Conservation (phyloP, 2,888 invertebrate genomes). For the Spodoptera littoralis region DNA sequence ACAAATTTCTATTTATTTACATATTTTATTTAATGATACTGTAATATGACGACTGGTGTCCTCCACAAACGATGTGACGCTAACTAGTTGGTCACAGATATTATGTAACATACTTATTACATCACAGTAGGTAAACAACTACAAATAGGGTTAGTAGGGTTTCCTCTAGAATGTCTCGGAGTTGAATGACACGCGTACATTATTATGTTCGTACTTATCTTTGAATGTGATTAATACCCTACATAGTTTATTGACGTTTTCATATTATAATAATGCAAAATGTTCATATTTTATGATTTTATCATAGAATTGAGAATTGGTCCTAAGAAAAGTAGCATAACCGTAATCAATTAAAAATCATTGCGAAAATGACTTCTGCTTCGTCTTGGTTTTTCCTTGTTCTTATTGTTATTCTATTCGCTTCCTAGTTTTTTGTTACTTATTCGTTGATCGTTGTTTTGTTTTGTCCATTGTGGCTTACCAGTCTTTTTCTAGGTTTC, state of each 20-base stretch:
- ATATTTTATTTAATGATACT: slow-evolving; percentile 14
- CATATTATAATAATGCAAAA: slow-evolving; percentile 15
- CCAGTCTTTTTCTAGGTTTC: not conserved
- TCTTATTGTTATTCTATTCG: slow-evolving; percentile 17
- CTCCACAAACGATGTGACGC: slow-evolving; percentile 25
- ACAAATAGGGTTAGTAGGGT: slow-evolving; percentile 62
- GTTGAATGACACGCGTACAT: slow-evolving; percentile 56
- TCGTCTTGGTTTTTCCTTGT: slow-evolving; percentile 28
- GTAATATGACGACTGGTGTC: slow-evolving; percentile 15
- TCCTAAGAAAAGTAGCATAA: slow-evolving; percentile 6
- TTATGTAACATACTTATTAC: slow-evolving; percentile 51
- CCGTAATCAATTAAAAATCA: slow-evolving; percentile 19
- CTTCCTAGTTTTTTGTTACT: slow-evolving; percentile 29
- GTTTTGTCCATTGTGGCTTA: slow-evolving; percentile 15
- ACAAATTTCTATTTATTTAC: slow-evolving; percentile 34
- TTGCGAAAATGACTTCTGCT: slow-evolving; percentile 15
- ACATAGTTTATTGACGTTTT: slow-evolving; percentile 12
- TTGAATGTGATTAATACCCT: slow-evolving; percentile 19
- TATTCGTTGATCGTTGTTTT: slow-evolving; percentile 8
- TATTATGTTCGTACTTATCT: slow-evolving; percentile 25
- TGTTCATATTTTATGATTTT: slow-evolving; percentile 12
- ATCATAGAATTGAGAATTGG: slow-evolving; percentile 10
- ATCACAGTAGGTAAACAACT: slow-evolving; percentile 55
- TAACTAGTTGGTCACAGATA: slow-evolving; percentile 46
- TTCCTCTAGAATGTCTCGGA: slow-evolving; percentile 56